Evolutionary conservation across 2,113 vertebrate species (phyloP).

Genomic region (Motacilla tschutschensis): DNA sequence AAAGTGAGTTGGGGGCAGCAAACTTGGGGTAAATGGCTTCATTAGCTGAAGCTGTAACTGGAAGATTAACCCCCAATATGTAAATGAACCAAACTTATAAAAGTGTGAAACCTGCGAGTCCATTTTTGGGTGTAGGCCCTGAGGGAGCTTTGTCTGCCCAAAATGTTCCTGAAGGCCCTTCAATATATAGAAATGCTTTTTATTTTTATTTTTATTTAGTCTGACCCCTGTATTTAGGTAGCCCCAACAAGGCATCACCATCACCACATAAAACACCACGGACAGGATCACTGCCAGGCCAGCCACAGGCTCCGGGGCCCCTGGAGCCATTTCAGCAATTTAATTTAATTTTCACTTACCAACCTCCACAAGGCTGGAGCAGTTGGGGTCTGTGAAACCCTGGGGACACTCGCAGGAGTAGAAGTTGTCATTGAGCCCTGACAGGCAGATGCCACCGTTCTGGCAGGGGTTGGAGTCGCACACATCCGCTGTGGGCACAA

Average conservation of each 20-base stretch:
- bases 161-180: neutral
- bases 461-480: slow-evolving; percentile 77
- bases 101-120: neutral
- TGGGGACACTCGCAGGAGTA: slow-evolving; percentile 78
- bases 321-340: neutral
- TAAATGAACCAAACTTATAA: neutral
- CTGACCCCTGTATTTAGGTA: neutral
- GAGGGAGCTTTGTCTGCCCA: accelerated
- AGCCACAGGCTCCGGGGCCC: neutral
- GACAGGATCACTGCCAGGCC: accelerated
- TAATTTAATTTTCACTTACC: slow-evolving; percentile 78
- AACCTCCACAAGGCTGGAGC: slow-evolving; percentile 82
- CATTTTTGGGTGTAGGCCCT: neutral
- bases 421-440: slow-evolving; percentile 62
- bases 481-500: slow-evolving; percentile 60
- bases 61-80: accelerated
- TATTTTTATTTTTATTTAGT: no score
- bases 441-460: slow-evolving; percentile 77
- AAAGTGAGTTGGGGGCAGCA: neutral
- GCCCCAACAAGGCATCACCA: neutral
- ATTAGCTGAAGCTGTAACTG: neutral
- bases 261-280: neutral
- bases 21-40: neutral
- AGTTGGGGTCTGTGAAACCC: slow-evolving; percentile 77
- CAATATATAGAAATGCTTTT: accelerated